Conservation (phyloP, 2,888 invertebrate genomes). For the Ennomos fuscantarius region DNA sequence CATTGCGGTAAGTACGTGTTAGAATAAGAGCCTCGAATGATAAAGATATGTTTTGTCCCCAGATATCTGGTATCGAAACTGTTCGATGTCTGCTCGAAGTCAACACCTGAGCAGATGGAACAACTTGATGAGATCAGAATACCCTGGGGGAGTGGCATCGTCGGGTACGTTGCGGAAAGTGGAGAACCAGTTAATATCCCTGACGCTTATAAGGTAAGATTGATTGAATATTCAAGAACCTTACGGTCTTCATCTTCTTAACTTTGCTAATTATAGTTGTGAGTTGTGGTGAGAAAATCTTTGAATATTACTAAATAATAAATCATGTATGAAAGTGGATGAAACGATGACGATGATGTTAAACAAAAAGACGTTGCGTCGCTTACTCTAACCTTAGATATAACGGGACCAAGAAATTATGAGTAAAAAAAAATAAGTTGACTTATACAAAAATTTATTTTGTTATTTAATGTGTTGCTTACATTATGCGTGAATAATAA, state of each 20-base stretch:
- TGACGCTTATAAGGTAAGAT: slow-evolving; percentile 94
- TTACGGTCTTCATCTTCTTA: too few species aligned
- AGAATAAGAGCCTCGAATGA: not conserved
- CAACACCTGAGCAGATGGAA: slow-evolving; percentile 96
- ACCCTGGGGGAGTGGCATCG: slow-evolving; percentile 98
- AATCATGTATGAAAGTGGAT: too few species aligned
- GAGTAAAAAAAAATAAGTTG: too few species aligned
- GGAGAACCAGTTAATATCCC: slow-evolving; percentile 97
- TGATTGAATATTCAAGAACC: not conserved
- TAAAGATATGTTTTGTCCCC: slow-evolving; percentile 47
- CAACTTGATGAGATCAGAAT: slow-evolving; percentile 96
- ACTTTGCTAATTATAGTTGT: too few species aligned
- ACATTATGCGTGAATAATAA: not conserved
- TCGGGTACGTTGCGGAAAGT: slow-evolving; percentile 96
- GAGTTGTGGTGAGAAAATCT: too few species aligned
- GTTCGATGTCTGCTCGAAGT: slow-evolving; percentile 97
- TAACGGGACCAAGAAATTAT: too few species aligned
- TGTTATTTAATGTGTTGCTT: not conserved
- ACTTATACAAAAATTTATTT: not conserved
- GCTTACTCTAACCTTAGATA: too few species aligned
- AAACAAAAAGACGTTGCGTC: too few species aligned
- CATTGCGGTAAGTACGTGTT: too few species aligned
- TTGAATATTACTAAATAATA: too few species aligned
- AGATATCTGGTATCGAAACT: slow-evolving; percentile 96
- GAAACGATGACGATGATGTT: too few species aligned